These are phyloP conservation scores for Lamellibrachia satsuma DNA, from an alignment of 2,888 invertebrate genomes.

Conservation along the genomic window DNA sequence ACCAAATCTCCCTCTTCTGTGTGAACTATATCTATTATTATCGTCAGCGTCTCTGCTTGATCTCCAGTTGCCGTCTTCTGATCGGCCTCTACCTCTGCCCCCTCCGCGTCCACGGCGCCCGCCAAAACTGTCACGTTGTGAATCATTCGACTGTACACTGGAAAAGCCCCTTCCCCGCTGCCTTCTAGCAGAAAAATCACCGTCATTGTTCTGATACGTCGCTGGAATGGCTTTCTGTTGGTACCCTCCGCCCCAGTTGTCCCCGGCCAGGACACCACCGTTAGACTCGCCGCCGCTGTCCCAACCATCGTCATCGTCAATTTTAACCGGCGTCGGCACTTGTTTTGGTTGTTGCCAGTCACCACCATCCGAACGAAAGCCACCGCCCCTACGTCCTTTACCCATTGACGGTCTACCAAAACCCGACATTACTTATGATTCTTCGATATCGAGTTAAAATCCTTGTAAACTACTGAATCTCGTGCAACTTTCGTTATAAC, in stretches of 20 bases:
- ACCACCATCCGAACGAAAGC: neutral
- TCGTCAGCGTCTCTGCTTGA: neutral
- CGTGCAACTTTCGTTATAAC: neutral
- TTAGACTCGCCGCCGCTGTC: neutral
- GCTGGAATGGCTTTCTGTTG: neutral
- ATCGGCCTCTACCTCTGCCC: neutral
- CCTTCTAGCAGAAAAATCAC: neutral
- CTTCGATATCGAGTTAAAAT: neutral
- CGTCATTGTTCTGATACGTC: neutral
- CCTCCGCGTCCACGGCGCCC: neutral
- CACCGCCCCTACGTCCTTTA: neutral
- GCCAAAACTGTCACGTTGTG: neutral
- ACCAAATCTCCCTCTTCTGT: too few species aligned
- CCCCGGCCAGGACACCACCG: neutral
- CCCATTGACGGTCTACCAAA: neutral
- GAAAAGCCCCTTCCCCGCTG: neutral
- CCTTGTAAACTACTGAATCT: neutral
- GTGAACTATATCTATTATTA: too few species aligned
- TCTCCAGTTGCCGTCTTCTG: neutral
- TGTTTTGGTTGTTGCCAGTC: neutral
- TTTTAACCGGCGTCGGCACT: neutral
- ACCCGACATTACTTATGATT: neutral
- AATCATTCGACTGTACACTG: neutral
- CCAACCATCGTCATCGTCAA: slow-evolving; percentile 7
- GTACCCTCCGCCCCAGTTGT: neutral